Evolutionary conservation across 2,888 invertebrate genomes (phyloP).

Genomic region (Cryptocephalus moraei): DNA sequence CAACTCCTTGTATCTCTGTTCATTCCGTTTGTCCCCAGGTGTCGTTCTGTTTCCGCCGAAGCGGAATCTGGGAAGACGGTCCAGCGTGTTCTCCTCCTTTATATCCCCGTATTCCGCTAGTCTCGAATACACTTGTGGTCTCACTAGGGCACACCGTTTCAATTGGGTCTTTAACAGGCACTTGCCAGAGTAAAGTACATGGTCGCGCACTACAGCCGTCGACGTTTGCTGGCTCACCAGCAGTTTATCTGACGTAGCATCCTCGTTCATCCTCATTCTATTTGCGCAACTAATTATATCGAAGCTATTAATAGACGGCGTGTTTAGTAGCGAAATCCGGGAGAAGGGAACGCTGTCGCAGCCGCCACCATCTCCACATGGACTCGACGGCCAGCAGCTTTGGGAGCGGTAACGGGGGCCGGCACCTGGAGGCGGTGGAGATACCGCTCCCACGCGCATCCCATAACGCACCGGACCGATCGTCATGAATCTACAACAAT

Average conservation of each 20-base stretch:
- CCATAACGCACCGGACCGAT: slow-evolving; percentile 64
- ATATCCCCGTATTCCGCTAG: slow-evolving; percentile 30
- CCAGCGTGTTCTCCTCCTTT: slow-evolving; percentile 53
- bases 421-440: slow-evolving; percentile 38
- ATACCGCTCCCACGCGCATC: slow-evolving; percentile 51
- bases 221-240: slow-evolving; percentile 27
- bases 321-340: slow-evolving; percentile 35
- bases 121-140: slow-evolving; percentile 33
- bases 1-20: slow-evolving; percentile 62
- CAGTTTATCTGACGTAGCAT: slow-evolving; percentile 32
- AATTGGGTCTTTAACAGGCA: slow-evolving; percentile 30
- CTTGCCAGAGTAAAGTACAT: slow-evolving; percentile 31
- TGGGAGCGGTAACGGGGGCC: slow-evolving; percentile 43
- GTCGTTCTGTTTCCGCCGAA: slow-evolving; percentile 47
- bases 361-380: slow-evolving; percentile 42
- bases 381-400: slow-evolving; percentile 32
- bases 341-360: slow-evolving; percentile 39
- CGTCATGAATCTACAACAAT: slow-evolving; percentile 22
- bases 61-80: slow-evolving; percentile 70
- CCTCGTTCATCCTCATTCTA: slow-evolving; percentile 36
- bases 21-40: slow-evolving; percentile 40
- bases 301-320: slow-evolving; percentile 37
- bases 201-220: slow-evolving; percentile 30
- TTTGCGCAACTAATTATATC: slow-evolving; percentile 41
- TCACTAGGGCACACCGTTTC: slow-evolving; percentile 34